phyloP scores from a whole-genome alignment of 2,797 vertebrate genomes.

The Aeoliscus strigatus region DNA sequence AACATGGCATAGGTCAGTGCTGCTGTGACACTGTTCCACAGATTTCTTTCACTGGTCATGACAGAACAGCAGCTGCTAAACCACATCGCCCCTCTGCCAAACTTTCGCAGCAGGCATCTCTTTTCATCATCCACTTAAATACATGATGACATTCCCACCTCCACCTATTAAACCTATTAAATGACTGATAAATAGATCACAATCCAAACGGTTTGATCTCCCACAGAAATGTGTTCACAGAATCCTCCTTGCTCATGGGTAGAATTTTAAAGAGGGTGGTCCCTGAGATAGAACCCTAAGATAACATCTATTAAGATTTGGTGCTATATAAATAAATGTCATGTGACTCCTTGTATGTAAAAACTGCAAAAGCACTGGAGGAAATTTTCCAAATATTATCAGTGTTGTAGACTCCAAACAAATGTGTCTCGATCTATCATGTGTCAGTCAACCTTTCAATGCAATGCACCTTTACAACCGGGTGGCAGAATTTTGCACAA shows the following conservation, averaged over 20 bases:
- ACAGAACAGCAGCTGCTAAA: not conserved
- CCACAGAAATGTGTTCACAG: not conserved
- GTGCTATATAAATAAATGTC: no score
- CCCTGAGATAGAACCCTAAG: no score
- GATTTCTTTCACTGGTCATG: not conserved
- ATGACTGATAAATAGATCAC: constrained; percentile 11
- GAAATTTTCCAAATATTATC: no score
- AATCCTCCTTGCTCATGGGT: no score
- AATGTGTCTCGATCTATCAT: no score
- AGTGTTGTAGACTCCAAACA: no score
- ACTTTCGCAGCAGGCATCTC: not conserved
- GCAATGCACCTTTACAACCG: no score
- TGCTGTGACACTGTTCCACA: not conserved
- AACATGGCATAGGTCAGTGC: not conserved
- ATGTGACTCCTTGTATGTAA: no score
- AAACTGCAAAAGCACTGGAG: not conserved
- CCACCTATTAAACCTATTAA: constrained; percentile 15
- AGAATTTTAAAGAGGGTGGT: no score
- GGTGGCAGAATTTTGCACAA: no score
- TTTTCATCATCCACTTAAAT: constrained; percentile 16
- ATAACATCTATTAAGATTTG: no score
- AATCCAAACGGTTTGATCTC: constrained; percentile 20
- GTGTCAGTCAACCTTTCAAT: no score
- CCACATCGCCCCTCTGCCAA: not conserved
- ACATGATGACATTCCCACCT: constrained; percentile 18